A percentile compares a stretch with the other conserved stretches of the same genome.
Evolutionary conservation across 2,888 invertebrate genomes (phyloP).

Genomic region (Osmoderma eremita): DNA sequence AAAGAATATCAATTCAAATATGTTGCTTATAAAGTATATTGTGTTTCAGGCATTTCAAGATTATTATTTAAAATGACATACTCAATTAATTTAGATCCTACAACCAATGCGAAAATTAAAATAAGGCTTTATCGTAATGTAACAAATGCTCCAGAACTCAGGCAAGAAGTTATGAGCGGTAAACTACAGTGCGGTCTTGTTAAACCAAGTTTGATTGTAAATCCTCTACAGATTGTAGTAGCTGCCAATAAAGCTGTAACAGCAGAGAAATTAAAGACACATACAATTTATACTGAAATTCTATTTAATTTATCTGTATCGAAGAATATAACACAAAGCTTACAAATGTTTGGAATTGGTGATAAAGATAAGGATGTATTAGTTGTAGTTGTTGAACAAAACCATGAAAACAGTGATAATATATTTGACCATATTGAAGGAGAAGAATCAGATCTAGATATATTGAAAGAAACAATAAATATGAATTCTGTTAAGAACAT

Average conservation of each 20-base stretch:
- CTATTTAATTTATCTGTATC: conserved; percentile 75
- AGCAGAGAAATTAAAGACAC: conserved; percentile 70
- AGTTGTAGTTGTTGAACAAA: conserved; percentile 62
- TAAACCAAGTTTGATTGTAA: conserved; percentile 70
- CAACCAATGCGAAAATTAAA: conserved; percentile 50
- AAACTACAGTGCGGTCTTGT: conserved; percentile 70
- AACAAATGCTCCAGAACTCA: conserved; percentile 68
- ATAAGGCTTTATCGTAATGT: conserved; percentile 70
- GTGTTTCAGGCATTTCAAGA: not conserved
- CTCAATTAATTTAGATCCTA: conserved; percentile 51
- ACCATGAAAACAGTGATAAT: conserved; percentile 50
- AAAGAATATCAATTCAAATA: too few species aligned
- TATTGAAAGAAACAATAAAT: conserved; percentile 65
- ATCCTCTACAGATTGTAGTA: conserved; percentile 71
- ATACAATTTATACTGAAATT: conserved; percentile 72
- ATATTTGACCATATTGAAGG: conserved; percentile 68
- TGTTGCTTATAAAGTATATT: too few species aligned
- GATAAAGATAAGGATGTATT: conserved; percentile 65
- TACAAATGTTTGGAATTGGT: conserved; percentile 72
- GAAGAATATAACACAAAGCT: conserved; percentile 75
- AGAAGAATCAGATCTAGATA: conserved; percentile 63
- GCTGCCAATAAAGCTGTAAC: conserved; percentile 75
- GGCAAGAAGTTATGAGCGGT: conserved; percentile 68
- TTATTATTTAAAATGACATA: conserved; percentile 42
- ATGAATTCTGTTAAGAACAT: conserved; percentile 66